phyloP scores from a whole-genome alignment of 1,140 invertebrate genomes.

The Drosophila sproati region DNA sequence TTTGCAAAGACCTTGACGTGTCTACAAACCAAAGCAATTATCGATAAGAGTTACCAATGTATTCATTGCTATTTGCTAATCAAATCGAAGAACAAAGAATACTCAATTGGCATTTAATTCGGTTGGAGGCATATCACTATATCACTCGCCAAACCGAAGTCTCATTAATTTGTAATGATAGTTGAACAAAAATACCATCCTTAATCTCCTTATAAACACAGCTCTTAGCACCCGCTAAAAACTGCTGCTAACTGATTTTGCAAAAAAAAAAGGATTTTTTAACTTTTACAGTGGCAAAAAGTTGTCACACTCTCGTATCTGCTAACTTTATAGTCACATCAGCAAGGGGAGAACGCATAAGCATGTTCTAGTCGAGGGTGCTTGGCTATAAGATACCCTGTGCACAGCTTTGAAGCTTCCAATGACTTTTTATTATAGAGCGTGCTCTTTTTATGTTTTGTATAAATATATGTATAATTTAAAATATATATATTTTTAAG shows the following conservation, averaged over 20 bases:
- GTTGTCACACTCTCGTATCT: slow-evolving; percentile 49
- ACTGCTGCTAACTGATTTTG: background rate
- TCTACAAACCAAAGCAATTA: slow-evolving; percentile 58
- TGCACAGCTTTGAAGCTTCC: no score
- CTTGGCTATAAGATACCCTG: background rate
- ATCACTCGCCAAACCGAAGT: slow-evolving; percentile 2
- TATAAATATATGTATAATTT: no score
- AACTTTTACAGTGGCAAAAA: slow-evolving; percentile 68
- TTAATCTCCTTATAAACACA: slow-evolving; percentile 60
- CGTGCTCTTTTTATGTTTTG: no score
- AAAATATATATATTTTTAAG: no score
- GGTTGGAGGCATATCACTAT: background rate
- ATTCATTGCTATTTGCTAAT: slow-evolving; percentile 8
- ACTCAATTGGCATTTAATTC: slow-evolving; percentile 22
- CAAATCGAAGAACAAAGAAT: slow-evolving; percentile 17
- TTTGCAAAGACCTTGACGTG: slow-evolving; percentile 29
- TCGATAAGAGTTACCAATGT: slow-evolving; percentile 9
- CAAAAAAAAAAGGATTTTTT: slow-evolving; percentile 39
- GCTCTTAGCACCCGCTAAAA: slow-evolving; percentile 18
- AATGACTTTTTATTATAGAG: no score
- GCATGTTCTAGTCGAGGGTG: background rate
- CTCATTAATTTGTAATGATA: slow-evolving; percentile 32
- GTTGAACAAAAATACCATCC: slow-evolving; percentile 23
- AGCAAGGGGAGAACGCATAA: slow-evolving; percentile 22
- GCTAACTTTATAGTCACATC: slow-evolving; percentile 68